These are phyloP conservation scores for Opisthograptis luteolata DNA, from an alignment of 2,888 invertebrate species.

Conservation along the genomic window DNA sequence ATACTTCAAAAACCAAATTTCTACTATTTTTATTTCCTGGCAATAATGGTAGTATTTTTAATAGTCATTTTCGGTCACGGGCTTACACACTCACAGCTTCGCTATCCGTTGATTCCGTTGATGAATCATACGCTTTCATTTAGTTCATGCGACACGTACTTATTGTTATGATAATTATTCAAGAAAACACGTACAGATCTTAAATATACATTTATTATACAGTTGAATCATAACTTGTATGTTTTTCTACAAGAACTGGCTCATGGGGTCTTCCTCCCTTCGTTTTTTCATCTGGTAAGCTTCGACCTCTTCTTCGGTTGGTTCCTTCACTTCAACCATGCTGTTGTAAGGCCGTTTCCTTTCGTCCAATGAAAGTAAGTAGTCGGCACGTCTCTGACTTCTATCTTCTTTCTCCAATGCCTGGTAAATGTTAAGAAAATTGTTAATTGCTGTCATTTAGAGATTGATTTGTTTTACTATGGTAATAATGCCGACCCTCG, in stretches of 20 bases:
- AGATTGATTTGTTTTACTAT: no score
- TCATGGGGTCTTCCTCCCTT: slow-evolving; percentile 97
- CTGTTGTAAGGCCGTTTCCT: slow-evolving; percentile 97
- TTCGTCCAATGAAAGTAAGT: slow-evolving; percentile 90
- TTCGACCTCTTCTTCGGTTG: slow-evolving; percentile 96
- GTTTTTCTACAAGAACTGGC: slow-evolving; percentile 84
- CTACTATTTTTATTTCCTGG: no score
- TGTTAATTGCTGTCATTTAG: not conserved
- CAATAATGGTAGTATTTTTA: not conserved
- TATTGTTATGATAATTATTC: slow-evolving; percentile 2
- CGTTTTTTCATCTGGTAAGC: slow-evolving; percentile 94
- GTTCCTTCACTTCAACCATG: slow-evolving; percentile 92
- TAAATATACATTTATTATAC: slow-evolving; percentile 1
- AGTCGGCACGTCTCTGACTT: slow-evolving; percentile 85
- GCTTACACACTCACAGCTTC: not conserved
- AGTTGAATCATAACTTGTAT: no score
- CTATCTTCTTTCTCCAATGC: slow-evolving; percentile 87
- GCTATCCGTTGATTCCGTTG: not conserved
- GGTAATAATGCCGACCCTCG: no score
- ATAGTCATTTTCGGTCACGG: not conserved
- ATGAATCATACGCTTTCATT: slow-evolving; percentile 10
- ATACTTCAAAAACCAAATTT: no score
- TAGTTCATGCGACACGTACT: no score
- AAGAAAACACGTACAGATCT: slow-evolving; percentile 4
- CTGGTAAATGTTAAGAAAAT: slow-evolving; percentile 44